Percentiles rank a stretch among this genome's conserved stretches.
Evolutionary conservation across 2,797 vertebrate genomes (phyloP).

Genomic region (Arrhamphus sclerolepis): DNA sequence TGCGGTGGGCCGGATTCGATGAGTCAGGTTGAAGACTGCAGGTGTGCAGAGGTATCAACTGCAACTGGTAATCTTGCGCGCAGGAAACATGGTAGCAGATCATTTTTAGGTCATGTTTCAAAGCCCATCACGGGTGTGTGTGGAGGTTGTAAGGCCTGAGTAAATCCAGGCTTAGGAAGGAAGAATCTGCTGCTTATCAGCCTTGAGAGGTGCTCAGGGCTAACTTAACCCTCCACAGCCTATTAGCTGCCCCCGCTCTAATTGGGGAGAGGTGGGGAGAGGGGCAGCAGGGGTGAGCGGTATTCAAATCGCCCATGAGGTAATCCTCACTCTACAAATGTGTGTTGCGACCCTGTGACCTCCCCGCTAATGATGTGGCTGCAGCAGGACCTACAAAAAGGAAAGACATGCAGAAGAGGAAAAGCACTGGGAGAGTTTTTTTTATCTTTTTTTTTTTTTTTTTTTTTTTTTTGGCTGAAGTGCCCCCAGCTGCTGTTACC

Average conservation of each 20-base stretch:
- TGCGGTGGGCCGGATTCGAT: too few relatives aligned
- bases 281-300: conserved; percentile 61
- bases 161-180: conserved; percentile 75
- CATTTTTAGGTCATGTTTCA: conserved; percentile 68
- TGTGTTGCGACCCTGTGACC: conserved; percentile 73
- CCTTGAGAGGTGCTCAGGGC: conserved; percentile 67
- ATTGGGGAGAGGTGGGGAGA: conserved; percentile 66
- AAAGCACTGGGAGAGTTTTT: conserved; percentile 1
- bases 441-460: too few relatives aligned
- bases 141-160: conserved; percentile 60
- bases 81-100: conserved; percentile 16
- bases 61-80: conserved; percentile 18
- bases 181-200: conserved; percentile 78
- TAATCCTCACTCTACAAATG: conserved; percentile 81
- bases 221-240: conserved; percentile 65
- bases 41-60: background rate
- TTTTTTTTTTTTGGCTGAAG: background rate
- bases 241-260: conserved; percentile 74
- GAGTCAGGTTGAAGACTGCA: too few relatives aligned
- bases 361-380: conserved; percentile 60
- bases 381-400: conserved; percentile 42
- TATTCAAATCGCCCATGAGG: conserved; percentile 78
- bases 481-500: conserved; percentile 5
- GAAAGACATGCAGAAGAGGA: conserved; percentile 45
- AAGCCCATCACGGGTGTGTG: conserved; percentile 50